These are phyloP conservation scores for Drosophila persimilis DNA, from an alignment of 1,140 invertebrate genomes.

Conservation along the genomic window DNA sequence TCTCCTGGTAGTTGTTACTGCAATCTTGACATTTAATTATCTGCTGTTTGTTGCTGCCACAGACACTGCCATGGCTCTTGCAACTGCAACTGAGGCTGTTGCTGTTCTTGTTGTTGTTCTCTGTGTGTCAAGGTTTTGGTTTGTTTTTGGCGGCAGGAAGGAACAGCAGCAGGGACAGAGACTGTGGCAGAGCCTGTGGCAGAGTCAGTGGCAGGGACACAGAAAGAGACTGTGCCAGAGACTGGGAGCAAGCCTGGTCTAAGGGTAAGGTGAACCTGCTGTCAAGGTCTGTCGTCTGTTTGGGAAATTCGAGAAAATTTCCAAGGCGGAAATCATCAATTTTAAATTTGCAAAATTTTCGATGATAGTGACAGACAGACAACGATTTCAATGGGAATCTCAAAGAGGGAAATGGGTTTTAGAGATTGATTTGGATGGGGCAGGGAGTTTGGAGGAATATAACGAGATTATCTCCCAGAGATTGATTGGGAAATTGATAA, in stretches of 20 bases:
- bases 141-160: conserved; percentile 31
- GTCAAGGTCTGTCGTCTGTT: conserved; percentile 30
- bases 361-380: neutral
- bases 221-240: too few species aligned
- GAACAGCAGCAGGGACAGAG: conserved; percentile 7
- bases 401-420: too few species aligned
- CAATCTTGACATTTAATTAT: conserved; percentile 73
- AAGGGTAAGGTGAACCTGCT: conserved; percentile 13
- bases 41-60: conserved; percentile 33
- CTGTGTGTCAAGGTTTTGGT: conserved; percentile 57
- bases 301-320: conserved; percentile 42
- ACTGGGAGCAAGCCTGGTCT: too few species aligned
- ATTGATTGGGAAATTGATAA: too few species aligned
- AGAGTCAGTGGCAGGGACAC: too few species aligned
- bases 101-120: conserved; percentile 13
- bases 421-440: too few species aligned
- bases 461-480: too few species aligned
- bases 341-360: neutral
- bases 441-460: neutral
- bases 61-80: neutral
- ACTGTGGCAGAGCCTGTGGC: too few species aligned
- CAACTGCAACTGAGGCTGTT: conserved; percentile 21
- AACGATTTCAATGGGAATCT: too few species aligned
- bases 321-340: conserved; percentile 28
- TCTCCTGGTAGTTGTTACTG: conserved; percentile 30